phyloP scores from a whole-genome alignment of 2,888 invertebrate genomes.

The Plebejus melissa region DNA sequence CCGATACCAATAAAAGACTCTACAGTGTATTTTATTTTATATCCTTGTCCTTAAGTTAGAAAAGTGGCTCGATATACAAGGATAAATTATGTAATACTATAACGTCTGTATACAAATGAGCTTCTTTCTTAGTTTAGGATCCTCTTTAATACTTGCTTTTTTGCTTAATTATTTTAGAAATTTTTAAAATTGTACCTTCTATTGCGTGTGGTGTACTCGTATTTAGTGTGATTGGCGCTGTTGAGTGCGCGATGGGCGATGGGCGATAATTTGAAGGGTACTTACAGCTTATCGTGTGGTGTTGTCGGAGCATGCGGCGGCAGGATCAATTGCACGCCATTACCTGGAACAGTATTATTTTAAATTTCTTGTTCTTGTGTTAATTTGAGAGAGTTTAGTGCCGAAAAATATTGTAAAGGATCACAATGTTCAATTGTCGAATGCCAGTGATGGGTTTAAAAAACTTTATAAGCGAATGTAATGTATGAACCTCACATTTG shows the following conservation, averaged over 20 bases:
- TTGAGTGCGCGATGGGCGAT: slow-evolving; percentile 6
- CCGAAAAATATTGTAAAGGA: not conserved
- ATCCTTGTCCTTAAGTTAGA: not conserved
- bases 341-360: slow-evolving; percentile 53
- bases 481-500: too few relatives aligned
- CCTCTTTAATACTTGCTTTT: too few relatives aligned
- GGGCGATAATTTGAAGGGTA: slow-evolving; percentile 36
- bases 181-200: not conserved
- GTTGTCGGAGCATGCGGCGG: slow-evolving; percentile 53
- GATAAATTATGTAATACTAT: too few relatives aligned
- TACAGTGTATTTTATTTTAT: not conserved
- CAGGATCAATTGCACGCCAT: slow-evolving; percentile 61
- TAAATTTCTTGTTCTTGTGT: slow-evolving; percentile 16
- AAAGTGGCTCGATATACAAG: too few relatives aligned
- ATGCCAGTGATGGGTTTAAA: too few relatives aligned
- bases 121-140: too few relatives aligned
- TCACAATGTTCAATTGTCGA: not conserved
- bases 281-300: slow-evolving; percentile 61
- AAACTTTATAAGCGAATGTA: too few relatives aligned
- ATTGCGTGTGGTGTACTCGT: not conserved
- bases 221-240: not conserved
- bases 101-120: too few relatives aligned
- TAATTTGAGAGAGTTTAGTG: slow-evolving; percentile 21
- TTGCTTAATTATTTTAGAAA: not conserved
- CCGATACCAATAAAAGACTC: not conserved